Conservation (phyloP, 2,888 invertebrate genomes). For the Phalangium opilio region DNA sequence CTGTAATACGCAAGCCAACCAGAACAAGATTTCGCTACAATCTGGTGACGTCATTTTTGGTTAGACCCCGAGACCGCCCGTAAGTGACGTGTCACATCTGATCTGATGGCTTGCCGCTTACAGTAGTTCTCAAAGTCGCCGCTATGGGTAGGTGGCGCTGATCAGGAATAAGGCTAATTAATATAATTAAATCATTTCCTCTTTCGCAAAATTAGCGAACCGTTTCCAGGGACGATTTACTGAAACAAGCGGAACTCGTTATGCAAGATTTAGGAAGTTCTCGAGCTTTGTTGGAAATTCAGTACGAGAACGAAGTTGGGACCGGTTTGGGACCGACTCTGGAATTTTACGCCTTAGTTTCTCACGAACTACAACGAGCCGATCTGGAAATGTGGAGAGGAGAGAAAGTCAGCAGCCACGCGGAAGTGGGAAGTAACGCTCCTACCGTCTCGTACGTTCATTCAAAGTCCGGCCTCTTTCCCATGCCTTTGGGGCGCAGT, state of each 20-base stretch:
- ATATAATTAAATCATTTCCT: neutral
- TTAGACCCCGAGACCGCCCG: neutral
- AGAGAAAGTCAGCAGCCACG: conserved; percentile 26
- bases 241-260: conserved; percentile 86
- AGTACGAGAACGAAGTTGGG: conserved; percentile 59
- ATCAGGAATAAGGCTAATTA: too few species aligned
- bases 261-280: conserved; percentile 84
- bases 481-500: conserved; percentile 66
- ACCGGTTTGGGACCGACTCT: conserved; percentile 95
- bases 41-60: too few species aligned
- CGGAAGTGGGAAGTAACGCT: neutral
- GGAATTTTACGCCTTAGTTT: conserved; percentile 95
- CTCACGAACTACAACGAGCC: conserved; percentile 75
- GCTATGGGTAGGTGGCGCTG: too few species aligned
- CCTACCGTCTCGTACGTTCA: conserved; percentile 48
- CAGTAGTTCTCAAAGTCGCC: too few species aligned
- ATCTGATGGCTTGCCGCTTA: too few species aligned
- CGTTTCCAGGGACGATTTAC: conserved; percentile 56
- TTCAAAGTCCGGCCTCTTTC: conserved; percentile 72
- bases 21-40: too few species aligned
- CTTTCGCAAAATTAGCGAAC: conserved; percentile 26
- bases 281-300: conserved; percentile 76
- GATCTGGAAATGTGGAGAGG: conserved; percentile 92
- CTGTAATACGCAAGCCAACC: too few species aligned
- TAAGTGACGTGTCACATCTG: neutral